Percentiles rank a stretch among this genome's conserved stretches.
Conservation (phyloP, 1,140 invertebrate species). For the Eueides isabella region DNA sequence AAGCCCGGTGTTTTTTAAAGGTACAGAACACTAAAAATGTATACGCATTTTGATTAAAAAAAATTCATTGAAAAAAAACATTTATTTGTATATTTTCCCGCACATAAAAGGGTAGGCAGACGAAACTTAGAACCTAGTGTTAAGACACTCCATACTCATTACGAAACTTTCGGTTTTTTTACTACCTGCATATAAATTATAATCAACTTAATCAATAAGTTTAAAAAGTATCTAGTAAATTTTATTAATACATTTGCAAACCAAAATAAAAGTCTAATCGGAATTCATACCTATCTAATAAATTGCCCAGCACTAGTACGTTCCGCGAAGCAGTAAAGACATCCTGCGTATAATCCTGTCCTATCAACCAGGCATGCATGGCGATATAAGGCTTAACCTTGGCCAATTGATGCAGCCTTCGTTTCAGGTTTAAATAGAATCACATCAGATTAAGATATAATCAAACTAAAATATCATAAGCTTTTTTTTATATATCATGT, state of each 20-base stretch:
- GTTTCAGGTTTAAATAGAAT: conserved; percentile 9
- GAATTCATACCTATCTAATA: conserved; percentile 24
- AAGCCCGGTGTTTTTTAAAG: too few relatives aligned
- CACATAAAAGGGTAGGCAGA: too few relatives aligned
- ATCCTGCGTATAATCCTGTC: conserved; percentile 33
- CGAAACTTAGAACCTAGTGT: too few relatives aligned
- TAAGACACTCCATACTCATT: too few relatives aligned
- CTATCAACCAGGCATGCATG: conserved; percentile 23
- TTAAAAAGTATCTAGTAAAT: too few relatives aligned
- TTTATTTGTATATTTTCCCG: too few relatives aligned
- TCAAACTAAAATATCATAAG: not conserved
- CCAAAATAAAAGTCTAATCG: conserved; percentile 14
- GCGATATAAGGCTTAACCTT: conserved; percentile 26
- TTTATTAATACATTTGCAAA: not conserved
- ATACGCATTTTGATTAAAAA: too few relatives aligned
- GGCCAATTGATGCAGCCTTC: conserved; percentile 17
- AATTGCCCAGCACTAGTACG: conserved; percentile 23
- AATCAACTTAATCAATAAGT: too few relatives aligned
- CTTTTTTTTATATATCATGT: not conserved
- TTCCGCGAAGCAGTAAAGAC: conserved; percentile 38
- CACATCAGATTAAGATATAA: not conserved
- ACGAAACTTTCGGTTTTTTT: too few relatives aligned
- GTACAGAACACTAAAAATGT: too few relatives aligned
- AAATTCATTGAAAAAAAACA: too few relatives aligned
- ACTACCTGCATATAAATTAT: too few relatives aligned